Evolutionary conservation across 2,113 vertebrate species (phyloP).

Genomic region (Acrocephalus kingi): DNA sequence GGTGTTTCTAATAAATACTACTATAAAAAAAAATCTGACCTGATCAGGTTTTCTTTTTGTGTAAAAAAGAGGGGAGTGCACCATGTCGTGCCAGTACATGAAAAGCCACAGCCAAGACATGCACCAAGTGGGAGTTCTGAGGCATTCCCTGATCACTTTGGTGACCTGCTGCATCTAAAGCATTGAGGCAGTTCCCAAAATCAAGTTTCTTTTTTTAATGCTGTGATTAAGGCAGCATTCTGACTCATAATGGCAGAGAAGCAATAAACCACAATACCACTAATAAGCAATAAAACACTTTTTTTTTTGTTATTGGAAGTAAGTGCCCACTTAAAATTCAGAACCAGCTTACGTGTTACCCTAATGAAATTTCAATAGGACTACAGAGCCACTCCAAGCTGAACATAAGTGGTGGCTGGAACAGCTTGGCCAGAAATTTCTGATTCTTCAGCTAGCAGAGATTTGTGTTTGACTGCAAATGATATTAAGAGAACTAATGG

Average conservation of each 20-base stretch:
- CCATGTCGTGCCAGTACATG: rapidly evolving
- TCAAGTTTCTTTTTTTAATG: not conserved
- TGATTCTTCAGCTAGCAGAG: not conserved
- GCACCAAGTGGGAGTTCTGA: not conserved
- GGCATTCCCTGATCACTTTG: not conserved
- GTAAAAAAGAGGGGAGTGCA: not conserved
- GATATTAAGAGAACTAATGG: not conserved
- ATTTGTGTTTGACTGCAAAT: not conserved
- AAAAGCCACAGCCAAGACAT: not conserved
- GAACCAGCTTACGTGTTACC: not conserved
- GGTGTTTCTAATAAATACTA: not conserved
- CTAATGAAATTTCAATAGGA: not conserved
- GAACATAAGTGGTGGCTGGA: not conserved
- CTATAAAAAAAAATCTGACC: not conserved
- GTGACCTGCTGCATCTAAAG: not conserved
- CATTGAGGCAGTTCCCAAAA: not conserved
- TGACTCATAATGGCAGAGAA: not conserved
- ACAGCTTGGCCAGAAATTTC: not conserved
- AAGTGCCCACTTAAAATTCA: not conserved
- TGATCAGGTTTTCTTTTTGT: not conserved
- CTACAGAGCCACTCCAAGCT: not conserved
- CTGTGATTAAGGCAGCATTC: not conserved
- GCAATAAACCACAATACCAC: not conserved
- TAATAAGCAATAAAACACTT: not conserved
- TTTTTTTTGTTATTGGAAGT: not conserved